A percentile compares a stretch with the other conserved stretches of the same genome.
Conservation (phyloP, 1,140 invertebrate species). For the Augochlora pura region DNA sequence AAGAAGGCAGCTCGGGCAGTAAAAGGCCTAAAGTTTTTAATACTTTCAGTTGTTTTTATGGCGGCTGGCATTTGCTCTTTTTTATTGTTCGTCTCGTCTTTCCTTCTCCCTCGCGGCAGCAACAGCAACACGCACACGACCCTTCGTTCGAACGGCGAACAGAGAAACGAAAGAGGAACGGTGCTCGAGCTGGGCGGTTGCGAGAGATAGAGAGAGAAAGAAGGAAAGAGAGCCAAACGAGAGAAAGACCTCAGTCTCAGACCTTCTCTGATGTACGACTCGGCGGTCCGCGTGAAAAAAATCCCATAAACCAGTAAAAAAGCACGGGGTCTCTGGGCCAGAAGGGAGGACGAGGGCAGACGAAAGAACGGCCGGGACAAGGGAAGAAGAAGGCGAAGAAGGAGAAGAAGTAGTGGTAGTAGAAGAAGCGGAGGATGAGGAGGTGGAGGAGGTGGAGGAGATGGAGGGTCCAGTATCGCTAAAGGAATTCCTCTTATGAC, state of each 20-base stretch:
- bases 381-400: slow-evolving; percentile 38
- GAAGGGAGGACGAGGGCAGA: slow-evolving; percentile 37
- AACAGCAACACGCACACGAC: slow-evolving; percentile 38
- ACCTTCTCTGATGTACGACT: slow-evolving; percentile 78
- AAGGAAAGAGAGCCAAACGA: slow-evolving; percentile 23
- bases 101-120: slow-evolving; percentile 40
- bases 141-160: slow-evolving; percentile 25
- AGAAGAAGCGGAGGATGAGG: slow-evolving; percentile 32
- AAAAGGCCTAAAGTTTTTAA: slow-evolving; percentile 78
- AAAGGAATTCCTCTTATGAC: slow-evolving; percentile 80
- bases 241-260: slow-evolving; percentile 65
- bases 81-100: slow-evolving; percentile 64
- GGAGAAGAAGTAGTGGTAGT: slow-evolving; percentile 35
- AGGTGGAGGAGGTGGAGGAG: slow-evolving; percentile 31
- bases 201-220: neutral
- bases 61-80: slow-evolving; percentile 73
- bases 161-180: slow-evolving; percentile 7
- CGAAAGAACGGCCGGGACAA: slow-evolving; percentile 27
- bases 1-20: slow-evolving; percentile 61
- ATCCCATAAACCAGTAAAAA: slow-evolving; percentile 81
- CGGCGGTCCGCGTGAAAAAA: slow-evolving; percentile 78
- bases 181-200: neutral
- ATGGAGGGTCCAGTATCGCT: slow-evolving; percentile 61
- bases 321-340: slow-evolving; percentile 73
- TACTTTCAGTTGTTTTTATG: slow-evolving; percentile 80